Evolutionary conservation across 2,113 vertebrate species (phyloP).

Genomic region (Proteles cristata): DNA sequence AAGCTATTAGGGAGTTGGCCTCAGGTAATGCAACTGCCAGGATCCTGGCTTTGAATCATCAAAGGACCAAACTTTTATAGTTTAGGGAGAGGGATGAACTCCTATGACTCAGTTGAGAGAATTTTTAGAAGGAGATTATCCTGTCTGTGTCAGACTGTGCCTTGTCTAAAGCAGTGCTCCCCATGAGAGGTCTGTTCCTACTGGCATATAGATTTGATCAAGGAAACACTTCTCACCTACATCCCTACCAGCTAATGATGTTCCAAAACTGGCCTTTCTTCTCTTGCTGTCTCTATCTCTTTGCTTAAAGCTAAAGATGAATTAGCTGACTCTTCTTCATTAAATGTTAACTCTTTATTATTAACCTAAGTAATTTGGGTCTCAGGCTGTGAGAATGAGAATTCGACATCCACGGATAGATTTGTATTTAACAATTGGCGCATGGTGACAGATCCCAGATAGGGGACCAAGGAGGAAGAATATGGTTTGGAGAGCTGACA

Average conservation of each 20-base stretch:
- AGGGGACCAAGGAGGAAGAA: neutral
- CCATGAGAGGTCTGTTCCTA: neutral
- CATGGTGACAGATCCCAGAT: neutral
- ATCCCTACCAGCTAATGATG: neutral
- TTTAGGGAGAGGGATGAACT: neutral
- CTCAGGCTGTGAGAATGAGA: neutral
- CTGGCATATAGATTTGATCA: slow-evolving; percentile 21
- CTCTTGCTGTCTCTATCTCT: neutral
- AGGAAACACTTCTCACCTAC: neutral
- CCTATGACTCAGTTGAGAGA: neutral
- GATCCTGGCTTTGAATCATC: slow-evolving; percentile 15
- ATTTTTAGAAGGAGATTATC: slow-evolving; percentile 46
- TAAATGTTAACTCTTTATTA: slow-evolving; percentile 50
- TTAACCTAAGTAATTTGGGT: slow-evolving; percentile 26
- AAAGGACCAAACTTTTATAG: neutral
- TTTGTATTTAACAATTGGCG: neutral
- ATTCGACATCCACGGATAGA: neutral
- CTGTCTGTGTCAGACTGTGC: neutral
- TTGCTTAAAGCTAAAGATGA: slow-evolving; percentile 35
- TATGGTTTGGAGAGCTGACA: neutral
- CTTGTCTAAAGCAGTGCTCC: neutral
- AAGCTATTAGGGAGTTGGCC: neutral
- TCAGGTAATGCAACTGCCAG: slow-evolving; percentile 34
- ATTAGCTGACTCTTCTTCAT: slow-evolving; percentile 38
- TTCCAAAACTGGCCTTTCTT: neutral